Evolutionary conservation across 2,113 vertebrate genomes (phyloP).

Genomic region (Etheostoma cragini): DNA sequence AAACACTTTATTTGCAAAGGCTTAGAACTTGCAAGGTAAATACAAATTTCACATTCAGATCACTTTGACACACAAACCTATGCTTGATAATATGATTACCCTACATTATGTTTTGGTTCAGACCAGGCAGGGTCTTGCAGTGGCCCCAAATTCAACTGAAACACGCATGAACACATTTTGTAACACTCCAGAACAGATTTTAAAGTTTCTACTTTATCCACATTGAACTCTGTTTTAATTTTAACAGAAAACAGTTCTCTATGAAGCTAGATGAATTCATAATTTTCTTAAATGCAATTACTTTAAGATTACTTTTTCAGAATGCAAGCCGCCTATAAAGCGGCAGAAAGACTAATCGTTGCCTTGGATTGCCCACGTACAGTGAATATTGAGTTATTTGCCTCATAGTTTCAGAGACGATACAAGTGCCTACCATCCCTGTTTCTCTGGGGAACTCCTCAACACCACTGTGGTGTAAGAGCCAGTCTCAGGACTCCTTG

Average conservation of each 20-base stretch:
- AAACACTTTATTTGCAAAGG: constrained; percentile 59
- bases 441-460: constrained; percentile 64
- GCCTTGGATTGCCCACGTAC: constrained; percentile 63
- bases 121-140: not conserved
- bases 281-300: constrained; percentile 20
- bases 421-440: constrained; percentile 61
- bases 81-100: constrained; percentile 29
- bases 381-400: constrained; percentile 73
- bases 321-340: constrained; percentile 29
- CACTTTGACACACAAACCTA: constrained; percentile 26
- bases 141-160: constrained; percentile 18
- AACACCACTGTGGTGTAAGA: constrained; percentile 61
- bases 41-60: constrained; percentile 33
- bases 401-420: constrained; percentile 58
- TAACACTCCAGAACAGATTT: constrained; percentile 1
- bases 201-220: not conserved
- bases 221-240: constrained; percentile 9
- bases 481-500: constrained; percentile 64
- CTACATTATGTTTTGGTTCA: constrained; percentile 19
- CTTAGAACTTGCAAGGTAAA: constrained; percentile 30
- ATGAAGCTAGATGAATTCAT: constrained; percentile 1
- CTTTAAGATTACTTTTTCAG: constrained; percentile 41
- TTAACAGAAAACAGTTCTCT: not conserved
- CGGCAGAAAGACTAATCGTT: constrained; percentile 55
- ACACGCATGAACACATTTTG: not conserved